These are phyloP conservation scores for Mamestra brassicae DNA, from an alignment of 2,888 invertebrate genomes.

Conservation along the genomic window DNA sequence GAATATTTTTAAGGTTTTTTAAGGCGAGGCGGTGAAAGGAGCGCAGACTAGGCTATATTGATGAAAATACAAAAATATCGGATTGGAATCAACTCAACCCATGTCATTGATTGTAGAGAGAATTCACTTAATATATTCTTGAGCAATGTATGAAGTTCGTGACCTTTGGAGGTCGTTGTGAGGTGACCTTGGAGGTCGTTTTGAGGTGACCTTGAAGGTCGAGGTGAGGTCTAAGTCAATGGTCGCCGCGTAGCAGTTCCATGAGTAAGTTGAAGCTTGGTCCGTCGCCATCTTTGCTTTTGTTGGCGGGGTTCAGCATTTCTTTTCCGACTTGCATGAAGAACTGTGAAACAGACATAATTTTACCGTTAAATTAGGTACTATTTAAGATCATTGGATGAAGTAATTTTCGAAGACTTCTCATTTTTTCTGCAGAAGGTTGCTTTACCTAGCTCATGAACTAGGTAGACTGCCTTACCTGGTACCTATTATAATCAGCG, in stretches of 20 bases:
- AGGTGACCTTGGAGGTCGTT: conserved; percentile 40
- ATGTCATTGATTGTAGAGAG: conserved; percentile 63
- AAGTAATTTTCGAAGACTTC: too few relatives aligned
- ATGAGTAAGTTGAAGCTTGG: conserved; percentile 98
- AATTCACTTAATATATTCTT: conserved; percentile 69
- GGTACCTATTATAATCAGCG: too few relatives aligned
- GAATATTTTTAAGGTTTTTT: conserved; percentile 17
- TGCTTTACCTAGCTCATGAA: too few relatives aligned
- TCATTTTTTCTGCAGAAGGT: too few relatives aligned
- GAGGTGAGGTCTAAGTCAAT: conserved; percentile 89
- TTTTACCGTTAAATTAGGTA: too few relatives aligned
- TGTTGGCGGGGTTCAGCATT: conserved; percentile 95
- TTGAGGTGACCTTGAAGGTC: conserved; percentile 42
- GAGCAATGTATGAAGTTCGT: conserved; percentile 71
- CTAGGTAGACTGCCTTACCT: too few relatives aligned
- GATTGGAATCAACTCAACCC: conserved; percentile 50
- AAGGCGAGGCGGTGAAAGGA: conserved; percentile 22
- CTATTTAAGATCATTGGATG: too few relatives aligned
- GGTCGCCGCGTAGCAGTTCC: conserved; percentile 98
- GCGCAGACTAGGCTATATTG: conserved; percentile 54
- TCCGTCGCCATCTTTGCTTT: conserved; percentile 97
- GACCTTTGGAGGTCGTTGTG: conserved; percentile 41
- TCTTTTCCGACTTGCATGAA: conserved; percentile 96
- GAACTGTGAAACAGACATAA: conserved; percentile 72
- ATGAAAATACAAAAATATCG: conserved; percentile 58